Evolutionary conservation across 2,113 vertebrate genomes (phyloP).

Genomic region (Geococcyx californianus): DNA sequence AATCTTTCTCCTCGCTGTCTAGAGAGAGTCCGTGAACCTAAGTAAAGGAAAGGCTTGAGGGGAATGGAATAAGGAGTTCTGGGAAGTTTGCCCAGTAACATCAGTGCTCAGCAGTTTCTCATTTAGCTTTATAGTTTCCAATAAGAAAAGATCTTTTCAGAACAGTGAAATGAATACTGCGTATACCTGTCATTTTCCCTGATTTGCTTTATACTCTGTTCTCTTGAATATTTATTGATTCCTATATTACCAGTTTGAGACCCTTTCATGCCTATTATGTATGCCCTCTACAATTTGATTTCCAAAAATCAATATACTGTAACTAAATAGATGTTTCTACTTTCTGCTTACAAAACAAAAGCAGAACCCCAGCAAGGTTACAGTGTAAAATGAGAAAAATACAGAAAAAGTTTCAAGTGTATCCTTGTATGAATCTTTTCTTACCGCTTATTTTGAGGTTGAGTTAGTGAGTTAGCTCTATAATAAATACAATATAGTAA

Average conservation of each 20-base stretch:
- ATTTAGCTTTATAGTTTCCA: conserved; percentile 21
- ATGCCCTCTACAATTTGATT: neutral
- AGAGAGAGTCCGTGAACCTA: neutral
- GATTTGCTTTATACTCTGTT: neutral
- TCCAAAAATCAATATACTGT: conserved; percentile 43
- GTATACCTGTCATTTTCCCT: conserved; percentile 6
- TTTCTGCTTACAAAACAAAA: conserved; percentile 46
- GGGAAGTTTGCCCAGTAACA: conserved; percentile 31
- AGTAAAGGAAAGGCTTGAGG: neutral
- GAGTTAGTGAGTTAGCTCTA: neutral
- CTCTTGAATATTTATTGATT: conserved; percentile 54
- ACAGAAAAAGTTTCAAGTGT: neutral
- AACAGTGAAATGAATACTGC: neutral
- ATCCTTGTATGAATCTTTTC: neutral
- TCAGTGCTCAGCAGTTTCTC: conserved; percentile 9
- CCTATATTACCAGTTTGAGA: conserved; percentile 23
- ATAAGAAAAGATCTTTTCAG: conserved; percentile 1
- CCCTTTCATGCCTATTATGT: neutral
- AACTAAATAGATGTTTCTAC: conserved; percentile 34
- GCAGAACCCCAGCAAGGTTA: neutral
- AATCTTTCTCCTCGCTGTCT: neutral
- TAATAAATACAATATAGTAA: neutral
- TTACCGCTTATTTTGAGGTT: neutral
- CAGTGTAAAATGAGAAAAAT: neutral
- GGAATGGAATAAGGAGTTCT: neutral